Conservation (phyloP, 2,888 invertebrate genomes). For the Idaea biselata region DNA sequence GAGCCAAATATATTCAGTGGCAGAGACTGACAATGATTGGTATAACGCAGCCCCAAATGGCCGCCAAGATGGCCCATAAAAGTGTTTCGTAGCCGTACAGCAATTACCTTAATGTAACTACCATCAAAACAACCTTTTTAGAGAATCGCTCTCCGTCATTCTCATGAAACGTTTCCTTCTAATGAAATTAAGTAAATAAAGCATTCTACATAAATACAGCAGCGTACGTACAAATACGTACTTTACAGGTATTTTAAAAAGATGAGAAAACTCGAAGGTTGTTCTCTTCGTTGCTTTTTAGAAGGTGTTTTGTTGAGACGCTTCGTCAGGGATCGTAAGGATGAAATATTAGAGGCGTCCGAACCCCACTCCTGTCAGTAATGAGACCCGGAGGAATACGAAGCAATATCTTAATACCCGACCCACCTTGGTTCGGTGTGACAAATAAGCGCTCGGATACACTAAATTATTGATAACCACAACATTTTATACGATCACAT, state of each 20-base stretch:
- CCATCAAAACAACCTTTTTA: slow-evolving; percentile 73
- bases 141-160: slow-evolving; percentile 60
- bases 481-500: slow-evolving; percentile 66
- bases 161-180: slow-evolving; percentile 58
- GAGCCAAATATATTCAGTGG: slow-evolving; percentile 62
- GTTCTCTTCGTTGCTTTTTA: slow-evolving; percentile 44
- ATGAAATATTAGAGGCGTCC: slow-evolving; percentile 73
- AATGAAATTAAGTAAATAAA: slow-evolving; percentile 67
- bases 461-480: slow-evolving; percentile 76
- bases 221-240: slow-evolving; percentile 24
- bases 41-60: slow-evolving; percentile 64
- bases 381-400: slow-evolving; percentile 76
- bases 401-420: slow-evolving; percentile 78
- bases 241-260: slow-evolving; percentile 52
- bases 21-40: slow-evolving; percentile 69
- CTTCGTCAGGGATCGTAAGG: slow-evolving; percentile 48
- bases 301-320: slow-evolving; percentile 39
- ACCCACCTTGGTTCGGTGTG: slow-evolving; percentile 67
- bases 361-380: slow-evolving; percentile 58
- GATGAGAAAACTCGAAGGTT: slow-evolving; percentile 47
- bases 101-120: slow-evolving; percentile 78
- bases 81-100: slow-evolving; percentile 70
- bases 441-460: slow-evolving; percentile 74
- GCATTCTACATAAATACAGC: slow-evolving; percentile 35
- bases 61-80: slow-evolving; percentile 68